These are phyloP conservation scores for Athene cunicularia DNA, from an alignment of 2,113 vertebrate genomes.

Conservation along the genomic window DNA sequence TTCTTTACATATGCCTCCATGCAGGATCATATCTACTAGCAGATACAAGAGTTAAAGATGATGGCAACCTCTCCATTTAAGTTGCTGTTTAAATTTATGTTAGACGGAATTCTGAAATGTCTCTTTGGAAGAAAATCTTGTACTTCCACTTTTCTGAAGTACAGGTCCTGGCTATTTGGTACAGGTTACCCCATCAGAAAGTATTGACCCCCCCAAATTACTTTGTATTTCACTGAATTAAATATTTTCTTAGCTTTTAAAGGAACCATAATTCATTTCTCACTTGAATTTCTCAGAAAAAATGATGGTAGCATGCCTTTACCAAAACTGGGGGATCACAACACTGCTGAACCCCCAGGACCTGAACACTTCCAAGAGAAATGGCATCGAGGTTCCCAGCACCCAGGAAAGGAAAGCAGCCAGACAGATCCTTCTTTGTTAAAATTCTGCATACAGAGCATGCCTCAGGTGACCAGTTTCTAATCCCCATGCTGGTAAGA, in stretches of 20 bases:
- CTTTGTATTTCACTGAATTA: neutral
- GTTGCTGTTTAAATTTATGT: neutral
- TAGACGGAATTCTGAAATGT: neutral
- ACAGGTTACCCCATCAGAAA: neutral
- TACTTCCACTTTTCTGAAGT: neutral
- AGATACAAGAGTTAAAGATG: neutral
- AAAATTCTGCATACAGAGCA: neutral
- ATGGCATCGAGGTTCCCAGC: neutral
- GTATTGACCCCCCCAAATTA: neutral
- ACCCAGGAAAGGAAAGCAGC: neutral
- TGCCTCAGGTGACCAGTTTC: neutral
- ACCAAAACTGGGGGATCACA: neutral
- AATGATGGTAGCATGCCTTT: neutral
- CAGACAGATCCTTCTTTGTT: neutral
- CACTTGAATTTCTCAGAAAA: neutral
- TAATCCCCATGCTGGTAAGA: neutral
- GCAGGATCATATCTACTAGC: neutral
- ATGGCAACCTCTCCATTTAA: neutral
- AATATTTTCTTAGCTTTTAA: neutral
- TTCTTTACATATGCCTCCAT: neutral
- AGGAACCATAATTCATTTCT: neutral
- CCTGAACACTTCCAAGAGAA: neutral
- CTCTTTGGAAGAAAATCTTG: neutral
- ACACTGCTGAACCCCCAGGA: neutral
- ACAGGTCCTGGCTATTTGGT: neutral